These are phyloP conservation scores for Chelonia mydas DNA, from an alignment of 2,797 vertebrate genomes.

Conservation along the genomic window DNA sequence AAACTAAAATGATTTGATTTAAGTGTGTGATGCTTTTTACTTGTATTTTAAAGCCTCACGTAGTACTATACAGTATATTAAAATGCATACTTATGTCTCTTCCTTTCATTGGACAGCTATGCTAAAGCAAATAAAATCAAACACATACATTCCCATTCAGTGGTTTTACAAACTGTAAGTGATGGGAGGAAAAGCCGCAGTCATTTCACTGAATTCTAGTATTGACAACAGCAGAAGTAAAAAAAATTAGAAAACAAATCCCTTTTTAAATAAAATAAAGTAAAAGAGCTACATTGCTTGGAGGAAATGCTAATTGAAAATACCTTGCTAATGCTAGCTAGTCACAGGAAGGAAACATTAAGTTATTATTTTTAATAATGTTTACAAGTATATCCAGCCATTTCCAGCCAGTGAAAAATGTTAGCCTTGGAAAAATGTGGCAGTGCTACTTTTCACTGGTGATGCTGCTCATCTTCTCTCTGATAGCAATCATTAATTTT, in stretches of 20 bases:
- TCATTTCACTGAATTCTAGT: slow-evolving; percentile 76
- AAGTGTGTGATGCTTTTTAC: slow-evolving; percentile 72
- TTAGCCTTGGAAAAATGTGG: slow-evolving; percentile 89
- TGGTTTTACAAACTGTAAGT: slow-evolving; percentile 74
- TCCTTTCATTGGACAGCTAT: slow-evolving; percentile 73
- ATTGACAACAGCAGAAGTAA: slow-evolving; percentile 82
- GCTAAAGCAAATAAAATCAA: slow-evolving; percentile 83
- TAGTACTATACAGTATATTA: slow-evolving; percentile 69
- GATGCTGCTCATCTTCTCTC: slow-evolving; percentile 88
- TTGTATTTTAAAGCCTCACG: slow-evolving; percentile 76
- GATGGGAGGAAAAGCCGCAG: slow-evolving; percentile 73
- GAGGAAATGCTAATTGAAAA: slow-evolving; percentile 89
- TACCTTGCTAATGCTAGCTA: slow-evolving; percentile 89
- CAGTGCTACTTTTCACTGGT: slow-evolving; percentile 91
- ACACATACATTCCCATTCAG: slow-evolving; percentile 69
- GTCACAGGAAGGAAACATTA: slow-evolving; percentile 91
- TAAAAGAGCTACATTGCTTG: slow-evolving; percentile 81
- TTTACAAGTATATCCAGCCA: slow-evolving; percentile 92
- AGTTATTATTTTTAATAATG: slow-evolving; percentile 96
- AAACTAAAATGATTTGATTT: slow-evolving; percentile 78
- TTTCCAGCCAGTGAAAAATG: slow-evolving; percentile 91
- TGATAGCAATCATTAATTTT: slow-evolving; percentile 93
- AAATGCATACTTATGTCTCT: slow-evolving; percentile 79
- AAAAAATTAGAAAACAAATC: slow-evolving; percentile 85
- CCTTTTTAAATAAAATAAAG: slow-evolving; percentile 84